These are phyloP conservation scores for Meiosimyza platycephala DNA, from an alignment of 2,888 invertebrate species.

Conservation along the genomic window DNA sequence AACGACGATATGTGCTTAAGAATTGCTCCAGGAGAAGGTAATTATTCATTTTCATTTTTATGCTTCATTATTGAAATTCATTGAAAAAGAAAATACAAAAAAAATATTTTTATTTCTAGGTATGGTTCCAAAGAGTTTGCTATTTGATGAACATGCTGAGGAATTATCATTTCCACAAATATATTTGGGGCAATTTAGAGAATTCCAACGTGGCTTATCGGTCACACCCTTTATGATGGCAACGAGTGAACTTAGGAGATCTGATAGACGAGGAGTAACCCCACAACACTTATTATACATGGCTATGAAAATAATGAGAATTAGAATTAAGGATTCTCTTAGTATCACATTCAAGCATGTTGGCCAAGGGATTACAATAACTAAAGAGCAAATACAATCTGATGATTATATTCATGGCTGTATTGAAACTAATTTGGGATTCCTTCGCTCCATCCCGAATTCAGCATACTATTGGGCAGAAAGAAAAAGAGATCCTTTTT, in stretches of 20 bases:
- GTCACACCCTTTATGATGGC: slow-evolving; percentile 59
- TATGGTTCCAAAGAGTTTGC: background rate
- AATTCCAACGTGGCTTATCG: background rate
- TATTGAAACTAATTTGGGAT: slow-evolving; percentile 50
- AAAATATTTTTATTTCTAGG: too few species aligned
- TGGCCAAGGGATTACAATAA: slow-evolving; percentile 52
- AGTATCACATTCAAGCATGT: slow-evolving; percentile 52
- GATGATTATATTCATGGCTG: slow-evolving; percentile 46
- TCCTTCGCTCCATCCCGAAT: slow-evolving; percentile 48
- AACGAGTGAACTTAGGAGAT: slow-evolving; percentile 61
- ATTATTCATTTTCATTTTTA: too few species aligned
- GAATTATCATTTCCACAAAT: background rate
- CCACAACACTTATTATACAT: slow-evolving; percentile 57
- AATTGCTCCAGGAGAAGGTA: too few species aligned
- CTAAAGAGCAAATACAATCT: slow-evolving; percentile 53
- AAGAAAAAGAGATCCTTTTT: slow-evolving; percentile 62
- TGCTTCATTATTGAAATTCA: too few species aligned
- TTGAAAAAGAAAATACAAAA: too few species aligned
- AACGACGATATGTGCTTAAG: too few species aligned
- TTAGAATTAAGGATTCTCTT: slow-evolving; percentile 46
- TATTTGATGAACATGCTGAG: background rate
- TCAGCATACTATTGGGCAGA: slow-evolving; percentile 59
- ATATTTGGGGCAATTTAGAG: background rate
- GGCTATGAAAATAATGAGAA: slow-evolving; percentile 60
- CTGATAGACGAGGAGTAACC: slow-evolving; percentile 50